A percentile compares a stretch with the other conserved stretches of the same genome.
Evolutionary conservation across 2,888 invertebrate genomes (phyloP).

Genomic region (Torymus tubicola): DNA sequence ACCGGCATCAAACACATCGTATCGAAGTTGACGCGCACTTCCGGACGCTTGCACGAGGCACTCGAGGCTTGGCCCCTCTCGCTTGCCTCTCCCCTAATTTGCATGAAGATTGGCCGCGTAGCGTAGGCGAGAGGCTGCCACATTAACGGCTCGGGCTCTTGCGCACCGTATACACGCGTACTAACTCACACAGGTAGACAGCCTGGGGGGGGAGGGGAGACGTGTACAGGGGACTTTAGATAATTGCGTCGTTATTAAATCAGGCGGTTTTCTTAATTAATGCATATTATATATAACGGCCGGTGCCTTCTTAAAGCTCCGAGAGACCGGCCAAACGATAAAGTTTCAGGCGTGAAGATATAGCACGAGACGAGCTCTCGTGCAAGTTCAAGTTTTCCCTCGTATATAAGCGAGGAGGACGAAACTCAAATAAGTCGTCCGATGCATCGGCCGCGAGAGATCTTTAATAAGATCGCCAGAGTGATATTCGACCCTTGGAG

Average conservation of each 20-base stretch:
- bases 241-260: slow-evolving; percentile 64
- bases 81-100: slow-evolving; percentile 24
- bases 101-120: slow-evolving; percentile 40
- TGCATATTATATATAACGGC: slow-evolving; percentile 43
- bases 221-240: slow-evolving; percentile 13
- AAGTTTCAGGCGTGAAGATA: slow-evolving; percentile 41
- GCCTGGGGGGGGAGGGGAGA: not conserved
- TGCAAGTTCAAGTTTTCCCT: no score
- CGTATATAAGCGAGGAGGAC: slow-evolving; percentile 26
- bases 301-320: slow-evolving; percentile 53
- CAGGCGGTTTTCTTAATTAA: slow-evolving; percentile 64
- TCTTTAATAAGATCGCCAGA: slow-evolving; percentile 70
- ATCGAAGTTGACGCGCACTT: slow-evolving; percentile 3
- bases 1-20: slow-evolving; percentile 3
- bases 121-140: not conserved
- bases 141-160: slow-evolving; percentile 14
- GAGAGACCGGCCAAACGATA: slow-evolving; percentile 19
- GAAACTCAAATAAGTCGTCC: slow-evolving; percentile 70
- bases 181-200: not conserved
- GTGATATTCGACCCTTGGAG: slow-evolving; percentile 64
- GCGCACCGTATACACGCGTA: not conserved
- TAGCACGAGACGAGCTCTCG: no score
- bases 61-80: not conserved
- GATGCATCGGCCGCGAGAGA: slow-evolving; percentile 63
- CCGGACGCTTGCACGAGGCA: not conserved